Evolutionary conservation across 2,113 vertebrate genomes (phyloP), one percentile per base, ranked within the genome.

Genomic region (Australoheros scitulus): DNA sequence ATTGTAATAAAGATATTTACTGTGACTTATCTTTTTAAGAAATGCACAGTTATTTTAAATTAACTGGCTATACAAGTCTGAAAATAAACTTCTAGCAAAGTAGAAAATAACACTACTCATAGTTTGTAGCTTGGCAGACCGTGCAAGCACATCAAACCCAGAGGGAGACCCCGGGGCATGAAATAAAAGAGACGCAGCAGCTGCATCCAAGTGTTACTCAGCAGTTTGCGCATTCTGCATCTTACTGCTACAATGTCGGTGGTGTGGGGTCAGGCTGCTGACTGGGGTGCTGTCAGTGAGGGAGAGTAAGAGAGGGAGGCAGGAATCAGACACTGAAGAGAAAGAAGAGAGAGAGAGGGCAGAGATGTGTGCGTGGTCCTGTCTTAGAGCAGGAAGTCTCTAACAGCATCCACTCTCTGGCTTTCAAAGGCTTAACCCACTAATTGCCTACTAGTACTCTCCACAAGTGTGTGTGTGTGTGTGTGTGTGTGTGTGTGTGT

Each of bases 331-430:
- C 36, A 7, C 3, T 50, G 60, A 61, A n/a, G 38, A 79, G 22
- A 61, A 82, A 56, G 29, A 84, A 18, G 68, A 80, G 78, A 76
- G 50, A 50, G 57, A 58, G n/a, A 82, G 34, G 5, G 56, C 22
- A 83, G 74, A 43, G 76, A 84, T 61, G 84, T 83, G 59, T 77
- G 63, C 78, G 5, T 64, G 22, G 70, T 61, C 34, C 32, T 20
- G 72, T 88, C 80, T 90, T 86, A 58, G 4, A 83, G 26, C 91
- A 92, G 92, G 94, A 93, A 94, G 90, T 91, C 84, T 43, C 77
- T 84, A 88, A 92, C 80, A 87, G 90, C 92, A 89, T 89, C 89
- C 88, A 90, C 88, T 79, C 79, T 57, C 59, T 75, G 84, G 79
- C 87, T 87, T 90, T 91, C 77, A 90, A 79, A 87, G 86, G 20